Evolutionary conservation across 2,797 vertebrate species (phyloP).

Genomic region (Acanthurus lineatus): DNA sequence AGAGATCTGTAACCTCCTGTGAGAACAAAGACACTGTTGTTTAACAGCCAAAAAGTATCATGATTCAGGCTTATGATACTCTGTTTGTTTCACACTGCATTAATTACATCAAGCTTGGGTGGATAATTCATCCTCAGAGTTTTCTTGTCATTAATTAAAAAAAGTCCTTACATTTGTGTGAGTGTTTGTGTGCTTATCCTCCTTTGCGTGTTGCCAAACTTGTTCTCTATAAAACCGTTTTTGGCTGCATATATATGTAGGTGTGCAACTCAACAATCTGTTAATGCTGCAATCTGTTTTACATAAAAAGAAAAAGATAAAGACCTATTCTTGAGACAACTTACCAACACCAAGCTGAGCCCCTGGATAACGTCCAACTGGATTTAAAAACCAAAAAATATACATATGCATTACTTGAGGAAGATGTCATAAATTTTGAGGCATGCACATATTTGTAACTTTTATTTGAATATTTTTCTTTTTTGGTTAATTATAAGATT

Average conservation of each 20-base stretch:
- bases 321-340: conserved; percentile 9
- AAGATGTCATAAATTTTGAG: no score
- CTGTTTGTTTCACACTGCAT: neutral
- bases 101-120: no score
- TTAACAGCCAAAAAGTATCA: neutral
- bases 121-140: neutral
- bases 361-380: conserved; percentile 77
- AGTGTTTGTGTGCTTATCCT: no score
- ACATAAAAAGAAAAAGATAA: neutral
- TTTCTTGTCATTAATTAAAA: no score
- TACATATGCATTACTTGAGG: neutral
- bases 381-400: neutral
- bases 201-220: no score
- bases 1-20: conserved; percentile 77
- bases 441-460: no score
- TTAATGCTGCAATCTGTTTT: neutral
- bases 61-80: neutral
- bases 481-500: no score
- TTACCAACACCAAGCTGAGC: conserved; percentile 75
- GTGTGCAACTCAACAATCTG: no score
- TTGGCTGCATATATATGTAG: no score
- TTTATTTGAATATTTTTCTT: no score
- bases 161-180: no score
- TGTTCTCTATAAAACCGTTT: no score
- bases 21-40: conserved; percentile 4